Evolutionary conservation across 1,140 invertebrate genomes (phyloP), one percentile per base, ranked within the genome.

Genomic region (Trialeurodes vaporariorum): DNA sequence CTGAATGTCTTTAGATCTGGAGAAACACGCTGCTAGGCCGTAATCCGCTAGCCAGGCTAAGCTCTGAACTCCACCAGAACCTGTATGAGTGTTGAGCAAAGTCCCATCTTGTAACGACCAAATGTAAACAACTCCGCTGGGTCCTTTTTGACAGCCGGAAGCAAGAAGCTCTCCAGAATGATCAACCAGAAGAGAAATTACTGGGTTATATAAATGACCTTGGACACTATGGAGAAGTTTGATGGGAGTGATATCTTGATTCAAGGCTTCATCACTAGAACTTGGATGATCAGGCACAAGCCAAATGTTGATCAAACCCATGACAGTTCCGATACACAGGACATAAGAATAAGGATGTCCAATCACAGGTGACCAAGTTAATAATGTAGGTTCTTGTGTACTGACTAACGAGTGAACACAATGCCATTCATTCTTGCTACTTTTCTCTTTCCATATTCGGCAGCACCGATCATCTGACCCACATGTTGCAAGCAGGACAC

Each of bases 41-140:
- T 75, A 67, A 11, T 81, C 75, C 27, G 77, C 76, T 63, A 80
- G 75, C 85, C 85, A 87, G 25, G 71, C 70, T 1, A 86, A 67
- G 62, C 77, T 74, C 59, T 79, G 78, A 0, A 85, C 77, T 1
- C 79, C 80, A 21, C 84, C 85, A 61, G 73, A 78, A 2, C 84
- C 83, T 60, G 81, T 81, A 63, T 81, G 72, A 1, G 84, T 85
- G 69, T 85, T 81, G 1, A 86, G 74, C 22, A 86, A 73, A 66
- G 78, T 81, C 0, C 83, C 84, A 75, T 85, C 81, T 75, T 81
- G 76, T 1, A 87, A 73, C 1, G 83, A 84, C 85, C 85, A 87
- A 25, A 87, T 79, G 72, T 87, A 87, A 2, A 87, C 75, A 71
- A 85, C 78, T 13, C 84, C 84, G 72, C 79, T 83, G 13, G 77